Base-by-base conservation (phyloP, 2,113 vertebrate genomes). In the Elanus axillaris region DNA sequence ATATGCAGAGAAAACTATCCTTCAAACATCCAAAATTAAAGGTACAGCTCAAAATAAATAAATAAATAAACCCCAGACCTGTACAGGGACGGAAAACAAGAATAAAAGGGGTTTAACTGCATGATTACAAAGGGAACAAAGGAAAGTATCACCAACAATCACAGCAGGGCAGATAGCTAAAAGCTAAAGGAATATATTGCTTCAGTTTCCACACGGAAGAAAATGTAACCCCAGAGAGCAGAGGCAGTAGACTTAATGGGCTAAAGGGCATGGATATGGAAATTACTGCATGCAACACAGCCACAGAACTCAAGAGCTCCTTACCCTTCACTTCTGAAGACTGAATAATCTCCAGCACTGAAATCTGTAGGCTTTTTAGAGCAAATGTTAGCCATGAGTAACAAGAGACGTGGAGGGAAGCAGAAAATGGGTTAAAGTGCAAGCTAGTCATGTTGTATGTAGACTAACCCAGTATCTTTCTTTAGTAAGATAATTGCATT, bases 401-500 rank as follows among this genome's bases (percentile, higher is more conserved):
- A 85, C 7, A 47, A 47, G 85, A 85, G 21, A 45, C 52, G 11
- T 3, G 13, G 58, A 77, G 7, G 7, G 43, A 88, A 88, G 53
- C 36, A 90, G 77, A 71, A 96, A 94, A 81, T 29, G 45, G 66
- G 81, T 85, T 88, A 82, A 95, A 88, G 75, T 66, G 55, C 63
- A 80, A 59, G 20, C 19, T 40, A 74, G 71, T 82, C 11, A 67
- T 31, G 23, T 64, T 68, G 13, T 7, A n/a, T 3, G 17, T 62
- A 66, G 66, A 53, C n/a, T 43, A 69, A 58, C 27, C 31, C 66
- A 32, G 2, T 73, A 55, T 66, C 74, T 79, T 81, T 75, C 60
- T 81, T 88, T 79, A 87, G 73, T 93, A 91, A 96, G 93, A 64
- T 64, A 90, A 45, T 62, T 69, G 25, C 40, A 62, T 66, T 69